Conservation (phyloP, 2,797 vertebrate genomes). For the Enteromius afrohamiltoni region DNA sequence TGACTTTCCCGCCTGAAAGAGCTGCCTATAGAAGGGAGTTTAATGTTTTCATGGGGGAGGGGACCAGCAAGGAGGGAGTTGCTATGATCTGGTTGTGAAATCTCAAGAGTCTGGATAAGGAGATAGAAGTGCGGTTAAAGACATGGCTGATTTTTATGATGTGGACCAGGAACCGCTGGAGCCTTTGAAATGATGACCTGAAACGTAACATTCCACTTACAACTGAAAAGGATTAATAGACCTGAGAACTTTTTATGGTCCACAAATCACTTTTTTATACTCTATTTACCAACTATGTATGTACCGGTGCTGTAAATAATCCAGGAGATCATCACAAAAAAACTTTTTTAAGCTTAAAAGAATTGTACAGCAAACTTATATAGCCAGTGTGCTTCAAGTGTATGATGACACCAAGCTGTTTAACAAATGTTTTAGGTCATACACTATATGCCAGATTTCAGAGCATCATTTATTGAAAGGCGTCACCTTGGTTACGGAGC, state of each 20-base stretch:
- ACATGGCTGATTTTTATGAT: background rate
- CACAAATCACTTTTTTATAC: background rate
- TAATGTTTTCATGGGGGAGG: constrained; percentile 46
- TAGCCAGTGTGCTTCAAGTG: background rate
- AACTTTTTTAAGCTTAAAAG: background rate
- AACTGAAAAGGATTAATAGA: background rate
- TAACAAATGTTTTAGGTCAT: background rate
- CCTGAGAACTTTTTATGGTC: background rate
- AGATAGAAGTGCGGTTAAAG: background rate
- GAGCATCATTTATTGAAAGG: background rate
- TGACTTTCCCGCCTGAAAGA: constrained; percentile 56
- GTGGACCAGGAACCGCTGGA: background rate
- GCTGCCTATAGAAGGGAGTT: constrained; percentile 40
- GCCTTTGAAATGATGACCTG: background rate
- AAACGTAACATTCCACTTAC: background rate
- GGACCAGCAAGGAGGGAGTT: background rate
- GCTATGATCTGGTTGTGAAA: constrained; percentile 6
- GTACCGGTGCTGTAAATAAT: background rate
- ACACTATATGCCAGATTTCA: background rate
- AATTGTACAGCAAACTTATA: background rate
- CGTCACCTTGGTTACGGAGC: background rate
- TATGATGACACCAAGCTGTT: background rate
- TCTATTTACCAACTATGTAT: background rate
- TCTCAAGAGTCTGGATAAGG: background rate
- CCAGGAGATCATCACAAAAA: background rate